phyloP scores from a whole-genome alignment of 2,797 vertebrate species.

The Paratrypauchen microcephalus region DNA sequence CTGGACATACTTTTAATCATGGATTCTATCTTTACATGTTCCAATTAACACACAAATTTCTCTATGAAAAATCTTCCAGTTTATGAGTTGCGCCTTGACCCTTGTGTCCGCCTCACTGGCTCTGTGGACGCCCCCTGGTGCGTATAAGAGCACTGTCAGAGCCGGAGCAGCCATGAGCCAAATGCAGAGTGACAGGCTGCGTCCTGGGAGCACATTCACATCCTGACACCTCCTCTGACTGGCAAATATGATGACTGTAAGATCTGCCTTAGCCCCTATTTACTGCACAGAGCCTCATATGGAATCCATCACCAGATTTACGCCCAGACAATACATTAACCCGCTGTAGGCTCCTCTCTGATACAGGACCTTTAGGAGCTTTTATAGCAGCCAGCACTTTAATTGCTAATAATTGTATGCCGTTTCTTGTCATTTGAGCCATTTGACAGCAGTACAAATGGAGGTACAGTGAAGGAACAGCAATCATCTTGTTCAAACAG shows the following conservation, averaged over 20 bases:
- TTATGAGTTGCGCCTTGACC: constrained; percentile 23
- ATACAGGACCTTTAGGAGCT: constrained; percentile 20
- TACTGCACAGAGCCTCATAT: constrained; percentile 47
- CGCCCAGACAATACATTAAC: constrained; percentile 31
- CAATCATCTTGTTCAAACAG: constrained; percentile 32
- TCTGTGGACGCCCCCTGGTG: constrained; percentile 32
- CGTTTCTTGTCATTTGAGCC: constrained; percentile 17
- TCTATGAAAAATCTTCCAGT: constrained; percentile 5
- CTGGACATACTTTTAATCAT: neutral
- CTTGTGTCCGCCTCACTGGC: constrained; percentile 33
- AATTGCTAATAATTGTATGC: constrained; percentile 26
- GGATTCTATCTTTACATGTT: neutral
- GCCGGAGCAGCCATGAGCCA: constrained; percentile 41
- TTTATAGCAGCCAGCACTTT: constrained; percentile 15
- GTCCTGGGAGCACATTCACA: constrained; percentile 49
- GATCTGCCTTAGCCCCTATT: constrained; percentile 46
- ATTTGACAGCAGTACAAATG: constrained; percentile 16
- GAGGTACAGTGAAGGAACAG: constrained; percentile 19
- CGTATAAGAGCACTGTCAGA: constrained; percentile 53
- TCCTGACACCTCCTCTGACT: constrained; percentile 57
- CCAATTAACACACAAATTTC: constrained; percentile 15
- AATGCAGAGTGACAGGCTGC: constrained; percentile 55
- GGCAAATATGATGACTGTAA: constrained; percentile 62
- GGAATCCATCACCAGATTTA: constrained; percentile 47
- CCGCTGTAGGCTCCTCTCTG: constrained; percentile 13